phyloP scores from a whole-genome alignment of 2,888 invertebrate genomes.

The Callimorpha dominula region DNA sequence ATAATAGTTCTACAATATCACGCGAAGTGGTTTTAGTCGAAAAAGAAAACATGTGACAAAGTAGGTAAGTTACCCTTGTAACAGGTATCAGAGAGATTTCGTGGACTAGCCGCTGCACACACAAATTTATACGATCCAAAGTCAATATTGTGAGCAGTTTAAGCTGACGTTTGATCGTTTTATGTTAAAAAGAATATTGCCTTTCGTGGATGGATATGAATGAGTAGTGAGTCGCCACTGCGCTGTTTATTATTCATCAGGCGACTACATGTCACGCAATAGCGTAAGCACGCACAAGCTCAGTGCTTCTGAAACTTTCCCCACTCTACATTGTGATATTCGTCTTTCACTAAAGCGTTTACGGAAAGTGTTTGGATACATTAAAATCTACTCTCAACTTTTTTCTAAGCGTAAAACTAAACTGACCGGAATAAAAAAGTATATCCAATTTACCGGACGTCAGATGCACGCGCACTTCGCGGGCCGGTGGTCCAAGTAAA shows the following conservation, averaged over 20 bases:
- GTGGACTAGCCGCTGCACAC: conserved; percentile 43
- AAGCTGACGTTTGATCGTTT: conserved; percentile 74
- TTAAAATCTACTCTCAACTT: conserved; percentile 28
- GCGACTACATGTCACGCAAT: conserved; percentile 83
- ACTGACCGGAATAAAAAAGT: conserved; percentile 50
- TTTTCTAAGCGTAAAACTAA: conserved; percentile 29
- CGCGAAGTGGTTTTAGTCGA: conserved; percentile 74
- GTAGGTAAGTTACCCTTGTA: conserved; percentile 48
- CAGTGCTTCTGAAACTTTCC: conserved; percentile 78
- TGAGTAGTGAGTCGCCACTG: conserved; percentile 80
- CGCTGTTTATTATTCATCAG: conserved; percentile 85
- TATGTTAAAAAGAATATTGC: conserved; percentile 78
- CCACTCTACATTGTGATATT: conserved; percentile 59
- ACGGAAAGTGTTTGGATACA: conserved; percentile 37
- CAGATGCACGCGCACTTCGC: conserved; percentile 64
- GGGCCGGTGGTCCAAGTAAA: conserved; percentile 62
- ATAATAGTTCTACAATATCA: conserved; percentile 79
- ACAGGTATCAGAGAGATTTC: conserved; percentile 53
- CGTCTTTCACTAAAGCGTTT: conserved; percentile 39
- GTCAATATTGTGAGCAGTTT: conserved; percentile 69
- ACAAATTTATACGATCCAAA: conserved; percentile 63
- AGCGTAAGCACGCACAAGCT: conserved; percentile 78
- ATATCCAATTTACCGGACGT: conserved; percentile 62
- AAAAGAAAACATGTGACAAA: conserved; percentile 62
- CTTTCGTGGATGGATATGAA: conserved; percentile 82